A percentile compares a stretch with the other conserved stretches of the same genome.
Conservation (phyloP, 2,113 vertebrate species). For the Dryoscopus gambensis region DNA sequence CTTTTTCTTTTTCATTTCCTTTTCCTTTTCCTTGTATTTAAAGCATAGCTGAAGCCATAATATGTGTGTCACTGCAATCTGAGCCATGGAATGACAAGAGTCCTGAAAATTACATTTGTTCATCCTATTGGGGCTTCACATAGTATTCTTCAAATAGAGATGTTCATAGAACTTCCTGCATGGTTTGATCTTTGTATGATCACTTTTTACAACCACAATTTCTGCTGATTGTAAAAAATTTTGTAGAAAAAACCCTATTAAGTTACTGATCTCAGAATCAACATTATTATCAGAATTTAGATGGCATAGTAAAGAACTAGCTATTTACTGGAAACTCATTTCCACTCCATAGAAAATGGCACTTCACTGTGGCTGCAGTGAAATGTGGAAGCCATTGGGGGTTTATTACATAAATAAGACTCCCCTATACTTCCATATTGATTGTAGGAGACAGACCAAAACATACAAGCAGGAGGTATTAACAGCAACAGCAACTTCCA, state of each 20-base stretch:
- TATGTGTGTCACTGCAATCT: neutral
- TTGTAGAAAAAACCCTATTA: neutral
- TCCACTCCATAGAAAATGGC: neutral
- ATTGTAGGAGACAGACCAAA: neutral
- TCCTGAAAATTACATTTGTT: neutral
- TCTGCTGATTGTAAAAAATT: neutral
- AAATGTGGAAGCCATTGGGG: neutral
- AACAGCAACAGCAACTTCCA: neutral
- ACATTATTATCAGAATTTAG: neutral
- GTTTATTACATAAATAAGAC: neutral
- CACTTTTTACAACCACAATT: neutral
- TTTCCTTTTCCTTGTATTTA: neutral
- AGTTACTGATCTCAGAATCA: neutral
- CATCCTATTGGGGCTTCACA: neutral
- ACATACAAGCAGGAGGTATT: neutral
- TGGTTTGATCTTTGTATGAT: neutral
- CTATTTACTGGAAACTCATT: neutral
- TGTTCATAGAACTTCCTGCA: neutral
- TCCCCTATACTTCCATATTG: neutral
- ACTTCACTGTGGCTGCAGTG: neutral
- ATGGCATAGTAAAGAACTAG: neutral
- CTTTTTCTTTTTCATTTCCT: too few species aligned
- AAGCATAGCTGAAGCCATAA: neutral
- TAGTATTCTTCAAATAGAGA: neutral
- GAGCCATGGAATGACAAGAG: neutral